phyloP scores from a whole-genome alignment of 1,140 invertebrate genomes.

The Galleria mellonella region DNA sequence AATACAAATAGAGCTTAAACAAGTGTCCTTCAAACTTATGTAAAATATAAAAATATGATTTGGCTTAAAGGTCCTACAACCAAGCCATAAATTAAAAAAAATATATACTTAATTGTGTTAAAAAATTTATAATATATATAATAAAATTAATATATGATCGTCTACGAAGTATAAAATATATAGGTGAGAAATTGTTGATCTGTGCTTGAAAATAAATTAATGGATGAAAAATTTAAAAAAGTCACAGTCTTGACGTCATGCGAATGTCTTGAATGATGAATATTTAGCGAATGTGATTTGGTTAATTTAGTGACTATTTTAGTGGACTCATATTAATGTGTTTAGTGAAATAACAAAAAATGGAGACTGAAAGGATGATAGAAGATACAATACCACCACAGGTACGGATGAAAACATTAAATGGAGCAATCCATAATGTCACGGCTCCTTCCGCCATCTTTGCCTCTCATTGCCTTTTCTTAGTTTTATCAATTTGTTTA shows the following conservation, averaged over 20 bases:
- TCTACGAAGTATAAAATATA: too few relatives aligned
- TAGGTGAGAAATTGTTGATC: too few relatives aligned
- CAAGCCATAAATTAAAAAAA: too few relatives aligned
- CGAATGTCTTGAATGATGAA: slow-evolving; percentile 36
- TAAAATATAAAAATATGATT: too few relatives aligned
- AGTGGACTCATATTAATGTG: slow-evolving; percentile 63
- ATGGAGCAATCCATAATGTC: slow-evolving; percentile 58
- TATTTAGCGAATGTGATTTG: slow-evolving; percentile 56
- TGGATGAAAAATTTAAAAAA: slow-evolving; percentile 1
- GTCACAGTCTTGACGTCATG: slow-evolving; percentile 63
- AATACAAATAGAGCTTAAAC: too few relatives aligned
- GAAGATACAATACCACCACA: slow-evolving; percentile 63
- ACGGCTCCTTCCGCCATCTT: slow-evolving; percentile 64
- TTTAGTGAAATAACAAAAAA: slow-evolving; percentile 64
- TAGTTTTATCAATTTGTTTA: slow-evolving; percentile 32
- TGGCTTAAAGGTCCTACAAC: too few relatives aligned
- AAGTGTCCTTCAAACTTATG: too few relatives aligned
- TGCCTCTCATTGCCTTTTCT: slow-evolving; percentile 29
- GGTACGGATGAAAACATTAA: slow-evolving; percentile 46
- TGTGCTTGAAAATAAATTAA: neutral
- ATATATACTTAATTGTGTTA: too few relatives aligned
- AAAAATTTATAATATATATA: too few relatives aligned
- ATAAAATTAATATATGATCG: too few relatives aligned
- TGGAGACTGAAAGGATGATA: slow-evolving; percentile 70
- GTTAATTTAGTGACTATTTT: slow-evolving; percentile 48